Base-by-base conservation (phyloP, 2,113 vertebrate species). In the Aphyosemion australe region DNA sequence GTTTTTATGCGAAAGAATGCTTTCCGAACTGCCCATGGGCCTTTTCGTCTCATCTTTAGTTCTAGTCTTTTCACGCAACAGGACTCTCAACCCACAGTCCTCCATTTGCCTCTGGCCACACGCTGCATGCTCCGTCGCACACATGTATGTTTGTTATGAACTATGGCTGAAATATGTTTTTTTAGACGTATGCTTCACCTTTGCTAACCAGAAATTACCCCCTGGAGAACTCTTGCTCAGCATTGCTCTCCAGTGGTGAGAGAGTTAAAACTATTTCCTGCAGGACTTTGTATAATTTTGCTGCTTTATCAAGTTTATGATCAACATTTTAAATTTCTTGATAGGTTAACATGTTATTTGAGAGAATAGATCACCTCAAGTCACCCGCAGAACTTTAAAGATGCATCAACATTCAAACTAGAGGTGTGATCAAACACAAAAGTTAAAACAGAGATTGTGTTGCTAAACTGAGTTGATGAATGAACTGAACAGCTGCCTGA, bases 1-100 rank as follows among this genome's bases (percentile, higher is more conserved):
- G 80, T 72, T 78, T 79, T 50, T 70, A 74, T 78, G 73, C 73
- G 67, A 56, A 73, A 70, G 72, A 79, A 63, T 77, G 70, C 74
- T 74, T 83, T 66, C 76, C 80, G 80, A 87, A 81, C 68, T 62
- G 82, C 80, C 85, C 67, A 81, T 82, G 75, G 83, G 85, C 81
- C 78, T 83, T 86, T 37, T 80, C 84, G 76, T 82, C 84, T 88
- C 78, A 78, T 88, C 84, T 72, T 51, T 67, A 69, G 69, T 70
- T 84, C 64, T 65, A 41, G 72, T 78, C 69, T 88, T 79, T 76
- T 65, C 82, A 85, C 78, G 74, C 88, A 71, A 87, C 1, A 70
- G 87, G 85, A 85, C 80, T 73, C 80, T 83, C 82, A 81, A 84
- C 59, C 69, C 79, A 78, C 65, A 39, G 80, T 62, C 71, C 81